These are phyloP conservation scores for Lepisosteus oculatus DNA, from an alignment of 2,113 vertebrate genomes.

Conservation along the genomic window DNA sequence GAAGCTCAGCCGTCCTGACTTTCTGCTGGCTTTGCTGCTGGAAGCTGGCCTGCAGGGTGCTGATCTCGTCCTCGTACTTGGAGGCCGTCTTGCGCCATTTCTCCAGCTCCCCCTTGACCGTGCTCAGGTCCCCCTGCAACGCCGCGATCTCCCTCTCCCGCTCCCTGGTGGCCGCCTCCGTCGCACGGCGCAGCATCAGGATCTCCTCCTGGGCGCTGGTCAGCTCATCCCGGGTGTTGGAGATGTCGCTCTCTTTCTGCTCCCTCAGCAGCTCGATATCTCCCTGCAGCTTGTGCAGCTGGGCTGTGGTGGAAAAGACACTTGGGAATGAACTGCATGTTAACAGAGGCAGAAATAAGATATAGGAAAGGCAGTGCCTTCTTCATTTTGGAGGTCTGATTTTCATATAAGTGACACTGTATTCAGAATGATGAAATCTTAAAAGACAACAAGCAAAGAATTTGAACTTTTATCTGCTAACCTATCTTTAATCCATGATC, in stretches of 20 bases:
- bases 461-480: too few species aligned
- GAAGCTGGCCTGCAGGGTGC: slow-evolving; percentile 78
- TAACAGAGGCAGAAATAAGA: not conserved
- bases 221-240: slow-evolving; percentile 78
- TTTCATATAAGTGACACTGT: too few species aligned
- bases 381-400: too few species aligned
- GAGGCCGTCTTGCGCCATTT: slow-evolving; percentile 79
- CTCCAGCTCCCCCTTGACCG: slow-evolving; percentile 79
- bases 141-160: slow-evolving; percentile 77
- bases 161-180: slow-evolving; percentile 76
- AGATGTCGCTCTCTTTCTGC: slow-evolving; percentile 85
- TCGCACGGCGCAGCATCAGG: slow-evolving; percentile 78
- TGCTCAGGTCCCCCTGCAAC: slow-evolving; percentile 78
- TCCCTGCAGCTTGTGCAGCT: slow-evolving; percentile 76
- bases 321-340: too few species aligned
- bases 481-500: too few species aligned
- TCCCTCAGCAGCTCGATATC: slow-evolving; percentile 87
- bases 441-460: too few species aligned
- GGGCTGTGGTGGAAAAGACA: slow-evolving; percentile 40
- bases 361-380: not conserved
- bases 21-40: slow-evolving; percentile 74
- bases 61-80: slow-evolving; percentile 83
- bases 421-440: too few species aligned
- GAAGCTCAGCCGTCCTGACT: slow-evolving; percentile 67
- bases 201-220: slow-evolving; percentile 88